These are phyloP conservation scores for Leuctra nigra DNA, from an alignment of 2,888 invertebrate species.

Conservation along the genomic window DNA sequence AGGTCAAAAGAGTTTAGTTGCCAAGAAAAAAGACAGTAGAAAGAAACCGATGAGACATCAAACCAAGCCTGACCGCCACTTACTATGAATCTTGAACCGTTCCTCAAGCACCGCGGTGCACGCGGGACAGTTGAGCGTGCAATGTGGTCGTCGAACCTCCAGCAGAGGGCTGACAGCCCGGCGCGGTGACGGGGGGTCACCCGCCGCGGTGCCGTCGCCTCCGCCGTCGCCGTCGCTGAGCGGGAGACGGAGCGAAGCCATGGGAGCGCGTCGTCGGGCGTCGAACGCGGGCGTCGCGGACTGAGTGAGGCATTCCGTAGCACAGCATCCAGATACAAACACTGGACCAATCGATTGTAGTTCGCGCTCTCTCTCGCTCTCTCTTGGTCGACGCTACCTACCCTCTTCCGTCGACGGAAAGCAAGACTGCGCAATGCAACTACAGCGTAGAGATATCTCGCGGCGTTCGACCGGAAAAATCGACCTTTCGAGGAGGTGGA, in stretches of 20 bases:
- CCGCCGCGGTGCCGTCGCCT: slow-evolving; percentile 1
- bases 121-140: slow-evolving; percentile 65
- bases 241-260: slow-evolving; percentile 15
- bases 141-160: slow-evolving; percentile 62
- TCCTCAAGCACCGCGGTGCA: slow-evolving; percentile 56
- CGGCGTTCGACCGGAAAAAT: not conserved
- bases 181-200: slow-evolving; percentile 35
- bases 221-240: not conserved
- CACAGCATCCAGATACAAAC: not conserved
- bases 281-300: slow-evolving; percentile 15
- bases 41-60: too few species aligned
- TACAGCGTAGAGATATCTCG: not conserved
- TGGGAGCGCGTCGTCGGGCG: slow-evolving; percentile 9
- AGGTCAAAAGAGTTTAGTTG: too few species aligned
- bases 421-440: slow-evolving; percentile 8
- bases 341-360: slow-evolving; percentile 6
- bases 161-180: slow-evolving; percentile 62
- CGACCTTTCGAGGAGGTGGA: too few species aligned
- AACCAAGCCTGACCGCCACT: too few species aligned
- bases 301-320: slow-evolving; percentile 2
- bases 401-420: too few species aligned
- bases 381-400: too few species aligned
- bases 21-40: too few species aligned
- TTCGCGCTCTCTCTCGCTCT: too few species aligned
- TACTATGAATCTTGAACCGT: slow-evolving; percentile 50